Base-by-base conservation (phyloP, 2,888 invertebrate genomes). In the Coenonympha arcania region DNA sequence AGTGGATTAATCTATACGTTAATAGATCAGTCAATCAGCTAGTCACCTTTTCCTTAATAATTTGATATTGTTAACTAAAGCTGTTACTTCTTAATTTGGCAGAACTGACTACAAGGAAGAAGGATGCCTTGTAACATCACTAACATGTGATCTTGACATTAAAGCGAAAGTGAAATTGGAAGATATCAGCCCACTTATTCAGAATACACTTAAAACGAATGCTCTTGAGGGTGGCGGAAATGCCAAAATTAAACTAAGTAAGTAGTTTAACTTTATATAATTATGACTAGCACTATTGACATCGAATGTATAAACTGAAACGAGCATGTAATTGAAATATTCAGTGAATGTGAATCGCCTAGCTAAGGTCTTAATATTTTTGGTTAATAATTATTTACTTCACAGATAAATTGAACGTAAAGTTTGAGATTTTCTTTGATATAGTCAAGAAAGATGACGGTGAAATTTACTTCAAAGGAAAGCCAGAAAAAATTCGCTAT, bases 181-280 rank as follows among this genome's bases (percentile, higher is more conserved):
- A 1, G 60, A 61, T 1, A 30, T 53, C 0, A 64, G 54, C 26
- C 62, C 67, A 2, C 20, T 67, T 2, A 28, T 71, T 6, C 33
- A 59, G 36, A 49, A 13, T 6, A 3, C 69, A 6, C 37, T 71
- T 0, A 67, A 67, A n/a, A 59, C 55, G 3, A 47, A 41, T 9
- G 33, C 53, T 0, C 4, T 75, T 0, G 55, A 55, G 2, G 76
- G 69, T 1, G 64, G 74, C 6, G 76, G 76, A 9, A 59, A 66
- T 11, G 64, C 57, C 11, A 67, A 67, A 59, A 52, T 64, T 0
- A 60, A 58, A 47, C 49, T 74, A 5, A 65, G 72, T 75, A 61
- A 57, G 44, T 31, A 6, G n/a, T n/a, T n/a, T n/a, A n/a, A n/a
- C n/a, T n/a, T n/a, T n/a, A n/a, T n/a, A n/a, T n/a, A n/a, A n/a